Conservation (phyloP, 2,113 vertebrate species). For the Ancistrus triradiatus region DNA sequence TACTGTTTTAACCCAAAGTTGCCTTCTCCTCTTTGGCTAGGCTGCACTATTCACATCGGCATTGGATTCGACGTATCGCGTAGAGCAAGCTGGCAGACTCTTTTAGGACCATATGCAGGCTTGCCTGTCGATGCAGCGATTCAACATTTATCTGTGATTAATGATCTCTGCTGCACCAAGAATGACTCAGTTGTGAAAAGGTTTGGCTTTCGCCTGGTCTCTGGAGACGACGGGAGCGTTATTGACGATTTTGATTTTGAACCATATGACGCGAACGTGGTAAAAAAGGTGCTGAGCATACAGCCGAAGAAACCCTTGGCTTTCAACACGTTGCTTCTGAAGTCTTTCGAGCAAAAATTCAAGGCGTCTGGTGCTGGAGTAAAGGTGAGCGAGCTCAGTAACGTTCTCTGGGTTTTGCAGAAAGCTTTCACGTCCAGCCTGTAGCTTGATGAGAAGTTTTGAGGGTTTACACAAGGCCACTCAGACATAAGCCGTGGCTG, state of each 20-base stretch:
- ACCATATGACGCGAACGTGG: conserved; percentile 52
- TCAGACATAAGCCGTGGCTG: background rate
- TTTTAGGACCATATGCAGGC: conserved; percentile 58
- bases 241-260: conserved; percentile 72
- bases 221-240: conserved; percentile 28
- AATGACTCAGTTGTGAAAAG: conserved; percentile 19
- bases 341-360: conserved; percentile 66
- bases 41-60: conserved; percentile 72
- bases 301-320: conserved; percentile 49
- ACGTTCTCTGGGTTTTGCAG: background rate
- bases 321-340: conserved; percentile 70
- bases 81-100: background rate
- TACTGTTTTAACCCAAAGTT: background rate
- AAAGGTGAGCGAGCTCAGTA: conserved; percentile 56
- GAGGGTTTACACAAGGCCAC: background rate
- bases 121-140: conserved; percentile 58
- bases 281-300: conserved; percentile 67
- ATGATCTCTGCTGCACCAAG: conserved; percentile 56
- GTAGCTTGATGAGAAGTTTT: too few relatives aligned
- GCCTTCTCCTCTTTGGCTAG: conserved; percentile 50
- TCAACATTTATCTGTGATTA: conserved; percentile 44
- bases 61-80: conserved; percentile 75
- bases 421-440: background rate
- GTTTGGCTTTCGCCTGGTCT: conserved; percentile 64
- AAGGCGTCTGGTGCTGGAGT: conserved; percentile 46